Evolutionary conservation across 2,888 invertebrate species (phyloP).

Genomic region (Eupithecia insigniata): DNA sequence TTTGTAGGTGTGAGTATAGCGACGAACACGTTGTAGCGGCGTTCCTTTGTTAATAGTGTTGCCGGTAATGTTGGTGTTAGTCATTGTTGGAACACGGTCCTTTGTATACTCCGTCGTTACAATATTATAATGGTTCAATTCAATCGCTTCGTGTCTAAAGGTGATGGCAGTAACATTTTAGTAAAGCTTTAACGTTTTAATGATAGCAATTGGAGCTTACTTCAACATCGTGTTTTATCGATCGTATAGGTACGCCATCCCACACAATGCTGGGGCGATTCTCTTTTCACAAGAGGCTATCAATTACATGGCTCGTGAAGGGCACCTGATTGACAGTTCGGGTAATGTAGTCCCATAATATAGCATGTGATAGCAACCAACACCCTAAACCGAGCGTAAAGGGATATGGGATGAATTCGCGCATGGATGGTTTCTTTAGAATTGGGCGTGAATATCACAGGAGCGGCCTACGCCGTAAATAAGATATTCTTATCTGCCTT

Average conservation of each 20-base stretch:
- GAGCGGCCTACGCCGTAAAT: slow-evolving; percentile 54
- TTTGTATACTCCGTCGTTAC: slow-evolving; percentile 62
- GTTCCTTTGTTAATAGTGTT: slow-evolving; percentile 55
- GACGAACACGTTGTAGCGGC: slow-evolving; percentile 35
- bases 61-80: slow-evolving; percentile 57
- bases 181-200: slow-evolving; percentile 55
- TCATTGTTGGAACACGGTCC: slow-evolving; percentile 61
- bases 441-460: slow-evolving; percentile 60
- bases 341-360: slow-evolving; percentile 61
- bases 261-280: slow-evolving; percentile 49
- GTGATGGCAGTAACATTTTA: slow-evolving; percentile 48
- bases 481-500: slow-evolving; percentile 52
- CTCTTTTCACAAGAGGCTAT: slow-evolving; percentile 60
- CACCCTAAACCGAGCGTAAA: slow-evolving; percentile 59
- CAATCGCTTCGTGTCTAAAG: slow-evolving; percentile 54
- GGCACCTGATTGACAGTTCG: slow-evolving; percentile 71
- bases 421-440: slow-evolving; percentile 61
- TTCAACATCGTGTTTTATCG: slow-evolving; percentile 36
- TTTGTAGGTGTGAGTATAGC: slow-evolving; percentile 34
- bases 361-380: slow-evolving; percentile 51
- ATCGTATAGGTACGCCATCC: slow-evolving; percentile 49
- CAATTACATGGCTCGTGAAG: slow-evolving; percentile 70
- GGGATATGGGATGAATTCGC: slow-evolving; percentile 64
- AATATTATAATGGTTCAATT: slow-evolving; percentile 62
- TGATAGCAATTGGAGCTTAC: slow-evolving; percentile 42